Base-by-base conservation (phyloP, 2,797 vertebrate species). In the Parauchenoglanis punctatus region DNA sequence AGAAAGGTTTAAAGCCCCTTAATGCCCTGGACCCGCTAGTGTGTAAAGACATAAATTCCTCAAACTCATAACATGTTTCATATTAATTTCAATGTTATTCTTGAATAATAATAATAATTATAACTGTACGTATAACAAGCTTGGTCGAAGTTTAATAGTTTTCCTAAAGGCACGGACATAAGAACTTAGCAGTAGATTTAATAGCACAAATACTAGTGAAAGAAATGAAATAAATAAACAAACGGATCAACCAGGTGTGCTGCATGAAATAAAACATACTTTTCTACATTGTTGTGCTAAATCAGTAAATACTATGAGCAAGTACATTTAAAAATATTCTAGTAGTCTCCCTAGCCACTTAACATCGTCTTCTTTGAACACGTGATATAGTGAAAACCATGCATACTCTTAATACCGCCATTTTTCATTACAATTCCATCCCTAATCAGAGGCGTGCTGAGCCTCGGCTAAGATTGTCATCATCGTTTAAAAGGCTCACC, bases 401-500 rank as follows among this genome's bases (percentile, higher is more conserved):
- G 81, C 81, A 23, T 67, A 35, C 63, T 67, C n/a, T 68, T 83
- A 68, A 67, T 31, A 31, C 17, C 18, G 2, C 54, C 54, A 73
- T 76, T 85, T 59, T 85, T 75, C 70, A 46, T 61, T 61, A 73
- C 35, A 58, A 59, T 85, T 73, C 70, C 54, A 20, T 75, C 68
- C 54, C 31, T 85, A 73, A 85, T 85, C 72, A 87, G 82, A 78
- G 61, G 44, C 18, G 13, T 70, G 81, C 56, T 75, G 83, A 86
- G 84, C 82, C 83, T 78, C 63, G n/a, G 67, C 70, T 44, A 77
- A 84, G 75, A n/a, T 75, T 85, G 68, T 86, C 84, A 76, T 83
- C 80, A 67, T 70, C 23, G 20, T 73, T 75, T 54, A 61, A 76
- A 83, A 13, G 18, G 46, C 80, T 81, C 65, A 54, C 89, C 73